Percentiles rank a stretch among this genome's conserved stretches.
These are phyloP conservation scores for Drosophila neotestacea DNA, from an alignment of 2,888 invertebrate species.

Conservation along the genomic window DNA sequence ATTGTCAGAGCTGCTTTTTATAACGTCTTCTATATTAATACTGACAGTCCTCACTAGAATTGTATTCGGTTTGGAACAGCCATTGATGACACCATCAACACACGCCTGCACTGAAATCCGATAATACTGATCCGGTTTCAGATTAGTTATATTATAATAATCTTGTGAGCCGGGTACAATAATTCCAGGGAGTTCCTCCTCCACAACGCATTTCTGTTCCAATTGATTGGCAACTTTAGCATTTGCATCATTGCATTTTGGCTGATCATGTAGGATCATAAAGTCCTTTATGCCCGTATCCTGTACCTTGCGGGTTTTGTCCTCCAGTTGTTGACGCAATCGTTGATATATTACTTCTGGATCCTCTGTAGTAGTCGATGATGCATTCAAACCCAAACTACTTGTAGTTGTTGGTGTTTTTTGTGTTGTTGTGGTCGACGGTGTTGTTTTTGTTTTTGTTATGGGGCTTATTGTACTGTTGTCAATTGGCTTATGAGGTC, in stretches of 20 bases:
- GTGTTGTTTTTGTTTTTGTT: constrained; percentile 6
- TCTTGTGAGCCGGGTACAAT: constrained; percentile 62
- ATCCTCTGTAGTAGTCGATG: not conserved
- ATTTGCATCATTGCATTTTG: constrained; percentile 54
- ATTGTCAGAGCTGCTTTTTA: constrained; percentile 20
- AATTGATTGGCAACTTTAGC: constrained; percentile 53
- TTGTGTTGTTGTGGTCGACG: not conserved
- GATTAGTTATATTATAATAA: constrained; percentile 50
- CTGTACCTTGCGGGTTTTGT: constrained; percentile 51
- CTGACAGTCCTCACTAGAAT: constrained; percentile 64
- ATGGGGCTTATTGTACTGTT: not conserved
- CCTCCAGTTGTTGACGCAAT: constrained; percentile 38
- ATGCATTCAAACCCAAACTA: not conserved
- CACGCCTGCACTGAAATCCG: constrained; percentile 80
- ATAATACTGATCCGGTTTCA: constrained; percentile 67
- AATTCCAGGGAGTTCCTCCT: constrained; percentile 57
- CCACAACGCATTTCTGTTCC: constrained; percentile 66
- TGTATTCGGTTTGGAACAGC: constrained; percentile 77
- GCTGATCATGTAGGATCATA: constrained; percentile 47
- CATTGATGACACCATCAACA: constrained; percentile 68
- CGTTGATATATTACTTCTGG: constrained; percentile 38
- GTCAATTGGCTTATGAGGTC: not conserved
- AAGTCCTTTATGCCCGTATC: constrained; percentile 64
- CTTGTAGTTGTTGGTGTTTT: not conserved
- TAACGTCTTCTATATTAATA: constrained; percentile 48